A percentile compares a stretch with the other conserved stretches of the same genome.
These are phyloP conservation scores for Pseudochirops corinnae DNA, from an alignment of 2,797 vertebrate genomes.

Conservation along the genomic window DNA sequence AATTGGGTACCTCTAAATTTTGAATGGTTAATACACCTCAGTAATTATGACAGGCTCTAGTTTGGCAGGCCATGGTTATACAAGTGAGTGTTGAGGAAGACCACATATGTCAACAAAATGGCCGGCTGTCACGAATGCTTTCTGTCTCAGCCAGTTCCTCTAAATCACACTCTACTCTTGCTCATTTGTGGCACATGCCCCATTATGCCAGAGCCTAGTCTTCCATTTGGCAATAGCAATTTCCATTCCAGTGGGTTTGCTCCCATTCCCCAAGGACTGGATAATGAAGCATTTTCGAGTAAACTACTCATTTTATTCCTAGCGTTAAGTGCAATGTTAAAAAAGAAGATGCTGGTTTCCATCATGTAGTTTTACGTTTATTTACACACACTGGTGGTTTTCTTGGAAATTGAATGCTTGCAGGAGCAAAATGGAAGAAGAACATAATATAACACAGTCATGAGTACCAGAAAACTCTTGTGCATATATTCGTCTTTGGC, in stretches of 20 bases:
- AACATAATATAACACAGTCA: not conserved
- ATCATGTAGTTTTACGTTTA: conserved; percentile 50
- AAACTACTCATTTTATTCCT: conserved; percentile 68
- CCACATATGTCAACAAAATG: conserved; percentile 27
- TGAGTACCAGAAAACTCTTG: not conserved
- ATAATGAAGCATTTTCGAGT: conserved; percentile 64
- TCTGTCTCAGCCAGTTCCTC: conserved; percentile 52
- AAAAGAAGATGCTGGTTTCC: conserved; percentile 59
- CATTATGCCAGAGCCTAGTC: conserved; percentile 47
- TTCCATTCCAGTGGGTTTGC: conserved; percentile 73
- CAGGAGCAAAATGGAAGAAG: conserved; percentile 1
- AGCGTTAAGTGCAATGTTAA: conserved; percentile 49
- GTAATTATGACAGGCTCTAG: not conserved
- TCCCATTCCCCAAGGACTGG: conserved; percentile 59
- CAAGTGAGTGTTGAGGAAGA: not conserved
- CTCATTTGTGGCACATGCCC: not conserved
- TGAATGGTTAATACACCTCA: conserved; percentile 48
- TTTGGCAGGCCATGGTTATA: not conserved
- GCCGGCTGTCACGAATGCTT: conserved; percentile 47
- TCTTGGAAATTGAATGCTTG: conserved; percentile 43
- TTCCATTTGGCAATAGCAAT: conserved; percentile 57
- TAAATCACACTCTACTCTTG: conserved; percentile 9
- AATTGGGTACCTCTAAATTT: not conserved
- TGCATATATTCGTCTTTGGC: not conserved
- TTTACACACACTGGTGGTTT: conserved; percentile 2